These are phyloP conservation scores for Psittacula cyanocephala DNA, from an alignment of 2,113 vertebrate species.

Conservation along the genomic window DNA sequence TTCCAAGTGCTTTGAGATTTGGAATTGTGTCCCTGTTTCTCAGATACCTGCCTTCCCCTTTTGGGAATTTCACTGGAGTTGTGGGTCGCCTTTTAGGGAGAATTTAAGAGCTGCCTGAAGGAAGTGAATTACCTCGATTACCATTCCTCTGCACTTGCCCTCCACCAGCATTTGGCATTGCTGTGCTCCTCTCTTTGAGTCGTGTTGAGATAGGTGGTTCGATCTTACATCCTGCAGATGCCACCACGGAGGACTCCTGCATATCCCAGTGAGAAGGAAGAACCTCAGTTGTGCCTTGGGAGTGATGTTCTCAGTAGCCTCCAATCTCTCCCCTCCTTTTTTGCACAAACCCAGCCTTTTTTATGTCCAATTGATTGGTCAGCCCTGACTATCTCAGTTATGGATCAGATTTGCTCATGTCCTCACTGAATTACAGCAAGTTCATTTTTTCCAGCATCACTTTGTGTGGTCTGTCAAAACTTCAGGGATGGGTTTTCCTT, in stretches of 20 bases:
- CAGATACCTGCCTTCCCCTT: neutral
- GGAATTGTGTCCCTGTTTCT: neutral
- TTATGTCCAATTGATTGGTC: neutral
- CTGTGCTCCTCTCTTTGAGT: neutral
- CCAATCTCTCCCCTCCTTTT: neutral
- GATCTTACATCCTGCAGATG: neutral
- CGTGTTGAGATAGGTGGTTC: neutral
- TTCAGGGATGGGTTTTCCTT: neutral
- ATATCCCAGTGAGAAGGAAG: neutral
- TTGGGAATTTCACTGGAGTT: neutral
- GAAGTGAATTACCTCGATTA: neutral
- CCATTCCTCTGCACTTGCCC: rapidly evolving
- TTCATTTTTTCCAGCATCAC: neutral
- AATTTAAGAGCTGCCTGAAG: neutral
- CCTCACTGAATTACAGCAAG: neutral
- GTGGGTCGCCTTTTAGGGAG: neutral
- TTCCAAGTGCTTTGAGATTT: neutral
- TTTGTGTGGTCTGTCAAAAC: neutral
- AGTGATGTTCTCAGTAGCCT: neutral
- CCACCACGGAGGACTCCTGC: rapidly evolving
- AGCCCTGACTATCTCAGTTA: neutral
- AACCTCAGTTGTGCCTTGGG: rapidly evolving
- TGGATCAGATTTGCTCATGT: rapidly evolving
- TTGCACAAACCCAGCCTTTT: neutral
- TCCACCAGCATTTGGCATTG: neutral